Evolutionary conservation across 30 jellyfish, hydroid and myxozoan genomes (phyloP).

Genomic region (Chrysaora quinquecirrha): DNA sequence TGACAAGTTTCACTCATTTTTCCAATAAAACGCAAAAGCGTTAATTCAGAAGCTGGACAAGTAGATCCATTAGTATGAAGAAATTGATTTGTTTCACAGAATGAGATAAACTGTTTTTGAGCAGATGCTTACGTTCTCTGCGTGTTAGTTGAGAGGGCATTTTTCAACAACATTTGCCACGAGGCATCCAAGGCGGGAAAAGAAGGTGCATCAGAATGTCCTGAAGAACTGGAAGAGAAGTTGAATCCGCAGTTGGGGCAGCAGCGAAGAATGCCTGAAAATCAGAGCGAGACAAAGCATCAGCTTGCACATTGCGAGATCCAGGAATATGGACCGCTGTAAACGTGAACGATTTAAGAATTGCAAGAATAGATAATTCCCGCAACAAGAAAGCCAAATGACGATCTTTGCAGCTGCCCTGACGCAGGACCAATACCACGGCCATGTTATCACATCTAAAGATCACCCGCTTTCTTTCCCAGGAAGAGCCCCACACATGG

Average conservation of each 20-base stretch:
- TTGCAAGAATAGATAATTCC: neutral
- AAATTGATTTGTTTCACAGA: neutral
- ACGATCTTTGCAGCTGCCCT: neutral
- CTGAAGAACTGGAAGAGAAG: neutral
- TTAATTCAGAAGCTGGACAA: neutral
- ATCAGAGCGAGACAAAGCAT: neutral
- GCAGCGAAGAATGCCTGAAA: neutral
- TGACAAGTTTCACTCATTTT: neutral
- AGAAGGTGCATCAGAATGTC: neutral
- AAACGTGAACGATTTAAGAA: neutral
- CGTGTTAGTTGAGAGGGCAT: neutral
- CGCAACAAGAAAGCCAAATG: neutral
- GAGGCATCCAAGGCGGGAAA: neutral
- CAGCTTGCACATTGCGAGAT: neutral
- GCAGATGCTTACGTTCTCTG: neutral
- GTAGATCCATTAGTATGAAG: neutral
- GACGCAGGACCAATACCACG: neutral
- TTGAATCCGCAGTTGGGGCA: neutral
- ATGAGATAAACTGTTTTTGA: neutral
- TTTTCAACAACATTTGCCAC: neutral
- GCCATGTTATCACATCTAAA: neutral
- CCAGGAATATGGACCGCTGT: neutral
- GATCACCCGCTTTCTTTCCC: neutral
- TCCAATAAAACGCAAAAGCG: neutral
- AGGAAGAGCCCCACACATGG: neutral